phyloP scores from a whole-genome alignment of 2,113 vertebrate genomes.

The Oncorhynchus keta region DNA sequence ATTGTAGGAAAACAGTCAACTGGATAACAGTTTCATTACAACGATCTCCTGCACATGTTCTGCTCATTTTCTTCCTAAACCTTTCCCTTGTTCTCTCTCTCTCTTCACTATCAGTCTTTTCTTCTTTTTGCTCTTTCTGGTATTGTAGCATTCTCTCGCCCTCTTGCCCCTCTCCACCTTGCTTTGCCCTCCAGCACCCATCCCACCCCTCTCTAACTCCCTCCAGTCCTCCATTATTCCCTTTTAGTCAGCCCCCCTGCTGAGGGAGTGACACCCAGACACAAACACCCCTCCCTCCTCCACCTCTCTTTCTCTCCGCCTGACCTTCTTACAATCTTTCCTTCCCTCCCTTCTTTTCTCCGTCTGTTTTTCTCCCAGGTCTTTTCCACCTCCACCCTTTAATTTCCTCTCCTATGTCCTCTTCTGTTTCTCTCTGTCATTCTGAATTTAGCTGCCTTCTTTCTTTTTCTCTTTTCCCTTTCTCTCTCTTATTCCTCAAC shows the following conservation, averaged over 20 bases:
- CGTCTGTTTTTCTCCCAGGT: not conserved
- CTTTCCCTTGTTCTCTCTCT: slow-evolving; percentile 65
- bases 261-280: slow-evolving; percentile 72
- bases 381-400: slow-evolving; percentile 32
- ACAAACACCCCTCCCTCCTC: slow-evolving; percentile 68
- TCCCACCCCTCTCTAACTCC: slow-evolving; percentile 10
- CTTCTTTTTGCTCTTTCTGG: not conserved
- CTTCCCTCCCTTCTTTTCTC: slow-evolving; percentile 32
- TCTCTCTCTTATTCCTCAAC: not conserved
- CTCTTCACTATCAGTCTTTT: not conserved
- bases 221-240: slow-evolving; percentile 56
- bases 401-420: slow-evolving; percentile 60
- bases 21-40: slow-evolving; percentile 40
- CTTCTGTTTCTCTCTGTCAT: slow-evolving; percentile 72
- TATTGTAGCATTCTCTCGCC: not conserved
- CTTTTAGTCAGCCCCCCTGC: slow-evolving; percentile 59
- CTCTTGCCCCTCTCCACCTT: not conserved
- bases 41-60: slow-evolving; percentile 28
- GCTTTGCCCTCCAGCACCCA: not conserved
- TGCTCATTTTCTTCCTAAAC: slow-evolving; percentile 17
- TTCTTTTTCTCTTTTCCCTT: slow-evolving; percentile 25
- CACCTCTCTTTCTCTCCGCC: slow-evolving; percentile 70
- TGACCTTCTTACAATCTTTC: slow-evolving; percentile 68
- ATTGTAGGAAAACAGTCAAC: not conserved
- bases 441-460: slow-evolving; percentile 54